Conservation (phyloP, 2,888 invertebrate species). For the Glaucopsyche alexis region DNA sequence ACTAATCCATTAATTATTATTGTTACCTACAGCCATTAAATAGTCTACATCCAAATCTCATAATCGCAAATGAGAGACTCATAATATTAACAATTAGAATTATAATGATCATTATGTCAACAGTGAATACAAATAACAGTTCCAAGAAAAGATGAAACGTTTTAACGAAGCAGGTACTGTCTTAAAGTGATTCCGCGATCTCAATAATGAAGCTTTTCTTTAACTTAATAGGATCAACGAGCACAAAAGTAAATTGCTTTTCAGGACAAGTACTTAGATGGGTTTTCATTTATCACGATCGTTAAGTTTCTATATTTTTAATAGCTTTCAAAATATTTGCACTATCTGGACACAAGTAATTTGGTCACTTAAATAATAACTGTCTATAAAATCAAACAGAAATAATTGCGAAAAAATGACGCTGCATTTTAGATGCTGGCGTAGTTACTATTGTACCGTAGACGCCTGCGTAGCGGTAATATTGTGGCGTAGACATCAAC, state of each 20-base stretch:
- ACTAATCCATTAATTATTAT: background rate
- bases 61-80: background rate
- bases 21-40: background rate
- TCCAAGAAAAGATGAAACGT: background rate
- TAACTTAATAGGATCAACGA: slow-evolving; percentile 23
- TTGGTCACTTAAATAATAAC: too few relatives aligned
- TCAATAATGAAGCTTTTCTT: slow-evolving; percentile 11
- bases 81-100: background rate
- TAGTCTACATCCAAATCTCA: background rate
- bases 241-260: slow-evolving; percentile 14
- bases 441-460: too few relatives aligned
- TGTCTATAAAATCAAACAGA: too few relatives aligned
- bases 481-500: too few relatives aligned
- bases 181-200: slow-evolving; percentile 10
- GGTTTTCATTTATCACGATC: background rate
- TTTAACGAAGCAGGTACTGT: slow-evolving; percentile 14
- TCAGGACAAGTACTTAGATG: background rate
- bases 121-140: background rate
- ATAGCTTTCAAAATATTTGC: background rate
- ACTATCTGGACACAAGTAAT: too few relatives aligned
- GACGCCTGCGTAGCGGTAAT: too few relatives aligned
- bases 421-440: too few relatives aligned
- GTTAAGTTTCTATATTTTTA: background rate
- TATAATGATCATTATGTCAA: slow-evolving; percentile 3
- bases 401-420: too few relatives aligned